Percentiles rank a stretch among this genome's conserved stretches.
These are phyloP conservation scores for Drosophila serrata DNA, from an alignment of 1,140 invertebrate genomes.

Conservation along the genomic window DNA sequence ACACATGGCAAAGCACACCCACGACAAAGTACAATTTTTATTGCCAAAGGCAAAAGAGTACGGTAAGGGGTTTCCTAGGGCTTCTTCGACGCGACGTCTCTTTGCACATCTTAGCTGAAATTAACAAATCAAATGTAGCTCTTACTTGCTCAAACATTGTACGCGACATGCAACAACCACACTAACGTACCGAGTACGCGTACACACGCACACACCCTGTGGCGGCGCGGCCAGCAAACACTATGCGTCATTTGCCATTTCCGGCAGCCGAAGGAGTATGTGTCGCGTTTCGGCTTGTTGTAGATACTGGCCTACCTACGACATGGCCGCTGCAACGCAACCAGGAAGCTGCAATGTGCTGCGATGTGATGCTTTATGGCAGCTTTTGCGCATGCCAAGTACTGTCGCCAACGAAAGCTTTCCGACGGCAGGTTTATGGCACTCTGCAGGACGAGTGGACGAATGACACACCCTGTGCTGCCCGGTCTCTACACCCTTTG, in stretches of 20 bases:
- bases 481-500: neutral
- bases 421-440: neutral
- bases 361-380: slow-evolving; percentile 43
- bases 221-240: slow-evolving; percentile 20
- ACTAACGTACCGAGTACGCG: slow-evolving; percentile 22
- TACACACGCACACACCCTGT: slow-evolving; percentile 16
- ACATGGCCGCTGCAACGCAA: slow-evolving; percentile 10
- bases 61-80: neutral
- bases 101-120: slow-evolving; percentile 28
- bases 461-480: neutral
- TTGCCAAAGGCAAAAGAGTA: slow-evolving; percentile 40
- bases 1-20: slow-evolving; percentile 32
- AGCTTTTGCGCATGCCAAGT: slow-evolving; percentile 65
- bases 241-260: slow-evolving; percentile 60
- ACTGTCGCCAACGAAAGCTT: neutral
- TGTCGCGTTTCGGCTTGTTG: slow-evolving; percentile 60
- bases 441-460: neutral
- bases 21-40: slow-evolving; percentile 58
- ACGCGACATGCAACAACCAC: slow-evolving; percentile 59
- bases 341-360: slow-evolving; percentile 25
- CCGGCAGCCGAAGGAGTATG: slow-evolving; percentile 55
- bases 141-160: slow-evolving; percentile 73
- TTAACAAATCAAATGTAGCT: slow-evolving; percentile 64
- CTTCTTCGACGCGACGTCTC: slow-evolving; percentile 5
- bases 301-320: slow-evolving; percentile 60